Evolutionary conservation across 2,888 invertebrate species (phyloP).

Genomic region (Arrhopalites spinosus): DNA sequence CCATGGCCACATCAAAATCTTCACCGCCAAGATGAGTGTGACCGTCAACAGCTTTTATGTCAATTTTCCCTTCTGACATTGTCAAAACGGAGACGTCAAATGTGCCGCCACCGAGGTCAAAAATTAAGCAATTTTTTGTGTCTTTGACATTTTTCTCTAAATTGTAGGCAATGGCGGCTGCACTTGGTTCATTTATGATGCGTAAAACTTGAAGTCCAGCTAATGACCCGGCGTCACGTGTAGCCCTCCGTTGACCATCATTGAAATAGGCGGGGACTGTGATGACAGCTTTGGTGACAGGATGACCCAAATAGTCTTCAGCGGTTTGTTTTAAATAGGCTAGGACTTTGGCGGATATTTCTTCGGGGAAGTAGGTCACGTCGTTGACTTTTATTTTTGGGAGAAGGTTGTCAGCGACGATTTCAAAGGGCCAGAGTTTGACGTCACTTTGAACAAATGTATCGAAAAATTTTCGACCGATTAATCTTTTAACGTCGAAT

Average conservation of each 20-base stretch:
- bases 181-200: slow-evolving; percentile 16
- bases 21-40: slow-evolving; percentile 17
- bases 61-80: not conserved
- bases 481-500: not conserved
- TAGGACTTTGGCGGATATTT: too few relatives aligned
- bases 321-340: too few relatives aligned
- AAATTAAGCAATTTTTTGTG: too few relatives aligned
- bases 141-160: not conserved
- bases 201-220: not conserved
- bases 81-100: slow-evolving; percentile 7
- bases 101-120: too few relatives aligned
- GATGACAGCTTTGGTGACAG: too few relatives aligned
- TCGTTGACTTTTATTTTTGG: not conserved
- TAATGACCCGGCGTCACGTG: too few relatives aligned
- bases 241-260: not conserved
- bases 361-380: not conserved
- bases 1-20: slow-evolving; percentile 17
- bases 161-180: slow-evolving; percentile 17
- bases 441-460: not conserved
- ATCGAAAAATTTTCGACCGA: not conserved
- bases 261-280: too few relatives aligned
- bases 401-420: not conserved
- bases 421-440: not conserved
- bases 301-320: too few relatives aligned
- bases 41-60: not conserved